Conservation (phyloP, 2,113 vertebrate species). For the Nansenia antarctica region DNA sequence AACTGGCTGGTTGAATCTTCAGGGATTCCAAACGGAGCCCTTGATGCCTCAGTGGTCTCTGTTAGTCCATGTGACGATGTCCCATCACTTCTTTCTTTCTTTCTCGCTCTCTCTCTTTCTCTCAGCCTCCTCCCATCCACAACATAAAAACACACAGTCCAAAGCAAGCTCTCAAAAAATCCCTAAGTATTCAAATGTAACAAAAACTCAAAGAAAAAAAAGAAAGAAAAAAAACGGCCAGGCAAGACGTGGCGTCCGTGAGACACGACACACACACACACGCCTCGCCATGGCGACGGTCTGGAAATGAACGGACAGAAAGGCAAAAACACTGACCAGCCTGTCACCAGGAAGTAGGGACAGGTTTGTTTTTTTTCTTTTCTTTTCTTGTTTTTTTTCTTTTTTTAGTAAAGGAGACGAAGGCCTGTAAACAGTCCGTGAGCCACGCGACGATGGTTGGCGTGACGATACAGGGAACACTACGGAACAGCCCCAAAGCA, state of each 20-base stretch:
- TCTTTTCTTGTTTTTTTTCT: no score
- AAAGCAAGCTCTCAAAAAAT: conserved; percentile 27
- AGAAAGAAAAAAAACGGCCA: conserved; percentile 12
- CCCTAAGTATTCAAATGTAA: conserved; percentile 29
- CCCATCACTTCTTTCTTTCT: conserved; percentile 28
- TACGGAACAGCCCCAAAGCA: conserved; percentile 61
- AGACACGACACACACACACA: conserved; percentile 40
- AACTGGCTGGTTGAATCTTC: conserved; percentile 46
- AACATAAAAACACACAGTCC: conserved; percentile 30
- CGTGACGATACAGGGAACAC: conserved; percentile 47
- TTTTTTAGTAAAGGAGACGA: no score
- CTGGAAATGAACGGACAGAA: conserved; percentile 55
- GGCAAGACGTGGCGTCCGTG: conserved; percentile 39
- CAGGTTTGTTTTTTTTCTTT: no score
- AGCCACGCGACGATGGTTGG: conserved; percentile 65
- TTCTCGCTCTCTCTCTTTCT: conserved; percentile 22
- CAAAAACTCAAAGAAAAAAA: conserved; percentile 38
- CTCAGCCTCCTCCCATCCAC: conserved; percentile 33
- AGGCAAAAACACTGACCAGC: conserved; percentile 48
- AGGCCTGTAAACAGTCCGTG: conserved; percentile 78
- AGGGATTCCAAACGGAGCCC: not conserved
- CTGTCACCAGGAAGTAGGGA: conserved; percentile 32
- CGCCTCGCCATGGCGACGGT: conserved; percentile 46
- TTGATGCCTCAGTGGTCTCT: conserved; percentile 45
- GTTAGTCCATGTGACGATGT: not conserved